Evolutionary conservation across 30 jellyfish, hydroid and myxozoan species (phyloP), one percentile per base, ranked within the genome.

Genomic region (Hydra vulgaris): DNA sequence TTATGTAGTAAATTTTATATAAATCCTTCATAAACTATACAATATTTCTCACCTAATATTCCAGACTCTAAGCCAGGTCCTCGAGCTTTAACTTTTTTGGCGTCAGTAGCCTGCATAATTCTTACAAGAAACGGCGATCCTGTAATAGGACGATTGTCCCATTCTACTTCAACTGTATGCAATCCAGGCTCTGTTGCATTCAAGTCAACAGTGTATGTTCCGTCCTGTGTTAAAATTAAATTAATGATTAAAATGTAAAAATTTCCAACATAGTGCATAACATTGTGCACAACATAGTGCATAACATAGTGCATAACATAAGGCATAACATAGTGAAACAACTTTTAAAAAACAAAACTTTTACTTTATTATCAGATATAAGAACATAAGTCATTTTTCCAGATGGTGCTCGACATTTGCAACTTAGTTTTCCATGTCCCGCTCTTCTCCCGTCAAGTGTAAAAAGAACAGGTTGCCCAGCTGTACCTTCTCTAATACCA

Each of bases 121-220:
- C 96, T 87, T 17, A 92, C 98, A 81, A 77, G 69, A 73, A 92
- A 92, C 69, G 98, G 98, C 61, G 97, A 88, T 8, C 98, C 98
- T 18, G 98, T 96, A 0, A 92, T 89, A 0, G 98, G 96, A 53
- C 71, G 71, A 71, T 96, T 96, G 72, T 92, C 98, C 98, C 98
- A 92, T 4, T 92, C 96, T 71, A 92, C 90, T n/a, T 92, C 95
- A 25, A 87, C 98, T 24, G 77, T 74, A 40, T 92, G 98, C 53
- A 92, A 82, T 1, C 98, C 98, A 5, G 98, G 96, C 77, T 92
- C 98, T 18, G 84, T 79, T 8, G 98, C 98, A 84, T 92, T 92
- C 83, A 92, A 52, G 80, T 92, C 98, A 23, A 92, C 87, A 7
- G 98, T 92, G 85, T 79, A 92, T 23, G 98, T 92, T 8, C 98